Percentiles rank a stretch among this genome's conserved stretches.
Evolutionary conservation across 2,797 vertebrate species (phyloP).

Genomic region (Lagocephalus sceleratus): DNA sequence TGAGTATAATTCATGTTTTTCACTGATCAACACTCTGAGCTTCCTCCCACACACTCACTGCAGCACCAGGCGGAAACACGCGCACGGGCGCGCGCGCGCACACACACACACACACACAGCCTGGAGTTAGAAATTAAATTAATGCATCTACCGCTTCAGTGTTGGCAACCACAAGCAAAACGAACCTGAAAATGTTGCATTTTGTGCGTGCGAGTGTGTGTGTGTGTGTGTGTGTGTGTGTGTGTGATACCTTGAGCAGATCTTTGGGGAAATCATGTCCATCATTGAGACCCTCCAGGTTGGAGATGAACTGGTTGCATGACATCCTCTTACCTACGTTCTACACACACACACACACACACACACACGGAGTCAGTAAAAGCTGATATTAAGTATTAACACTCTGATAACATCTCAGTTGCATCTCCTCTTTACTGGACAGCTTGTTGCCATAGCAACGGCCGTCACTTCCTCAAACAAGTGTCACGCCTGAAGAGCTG

Average conservation of each 20-base stretch:
- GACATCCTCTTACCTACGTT: constrained; percentile 97
- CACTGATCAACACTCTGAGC: constrained; percentile 14
- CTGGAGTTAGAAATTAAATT: constrained; percentile 5
- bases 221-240: background rate
- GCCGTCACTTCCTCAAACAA: constrained; percentile 18
- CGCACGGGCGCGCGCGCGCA: constrained; percentile 6
- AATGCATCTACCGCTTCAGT: constrained; percentile 3
- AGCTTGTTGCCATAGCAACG: constrained; percentile 13
- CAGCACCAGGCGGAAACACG: constrained; percentile 6
- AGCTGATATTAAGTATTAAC: background rate
- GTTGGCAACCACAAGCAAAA: constrained; percentile 16
- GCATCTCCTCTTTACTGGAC: background rate
- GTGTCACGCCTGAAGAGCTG: background rate
- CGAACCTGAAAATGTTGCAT: constrained; percentile 1
- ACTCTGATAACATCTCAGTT: background rate
- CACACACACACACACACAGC: constrained; percentile 1
- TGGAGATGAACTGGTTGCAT: constrained; percentile 89
- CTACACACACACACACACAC: constrained; percentile 60
- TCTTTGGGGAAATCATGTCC: constrained; percentile 93
- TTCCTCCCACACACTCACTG: constrained; percentile 36
- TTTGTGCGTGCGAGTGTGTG: constrained; percentile 5
- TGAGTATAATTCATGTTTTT: constrained; percentile 5
- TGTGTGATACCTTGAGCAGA: constrained; percentile 85
- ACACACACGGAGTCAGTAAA: constrained; percentile 11
- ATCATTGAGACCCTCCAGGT: constrained; percentile 90